A percentile compares a stretch with the other conserved stretches of the same genome.
Evolutionary conservation across 1,140 invertebrate species (phyloP).

Genomic region (Cherax destructor): DNA sequence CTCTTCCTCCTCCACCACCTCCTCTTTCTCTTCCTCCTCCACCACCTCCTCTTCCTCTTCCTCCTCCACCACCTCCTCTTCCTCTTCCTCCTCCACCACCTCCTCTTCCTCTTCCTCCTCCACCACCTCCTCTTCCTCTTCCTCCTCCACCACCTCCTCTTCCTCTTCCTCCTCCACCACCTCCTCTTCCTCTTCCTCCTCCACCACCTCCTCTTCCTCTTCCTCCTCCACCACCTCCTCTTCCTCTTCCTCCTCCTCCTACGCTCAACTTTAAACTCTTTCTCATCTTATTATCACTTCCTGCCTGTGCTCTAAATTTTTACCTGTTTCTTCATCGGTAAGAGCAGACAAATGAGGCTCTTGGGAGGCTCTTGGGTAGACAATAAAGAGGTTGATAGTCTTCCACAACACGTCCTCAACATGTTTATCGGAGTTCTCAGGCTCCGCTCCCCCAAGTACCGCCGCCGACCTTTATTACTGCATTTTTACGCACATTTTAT

Average conservation of each 20-base stretch:
- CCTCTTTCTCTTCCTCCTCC: neutral
- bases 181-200: no score
- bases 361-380: neutral
- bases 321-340: constrained; percentile 23
- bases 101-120: no score
- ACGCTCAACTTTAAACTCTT: neutral
- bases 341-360: constrained; percentile 26
- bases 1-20: neutral
- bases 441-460: constrained; percentile 16
- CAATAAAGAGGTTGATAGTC: constrained; percentile 15
- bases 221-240: no score
- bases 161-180: no score
- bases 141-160: no score
- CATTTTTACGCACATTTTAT: constrained; percentile 48
- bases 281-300: constrained; percentile 15
- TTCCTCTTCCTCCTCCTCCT: neutral
- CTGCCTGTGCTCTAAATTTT: neutral
- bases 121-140: no score
- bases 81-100: neutral
- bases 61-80: no score
- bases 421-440: constrained; percentile 40
- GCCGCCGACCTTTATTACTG: constrained; percentile 42
- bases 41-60: neutral
- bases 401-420: constrained; percentile 22
- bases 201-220: no score